Base-by-base conservation (phyloP, 2,113 vertebrate genomes). In the Serinus canaria region DNA sequence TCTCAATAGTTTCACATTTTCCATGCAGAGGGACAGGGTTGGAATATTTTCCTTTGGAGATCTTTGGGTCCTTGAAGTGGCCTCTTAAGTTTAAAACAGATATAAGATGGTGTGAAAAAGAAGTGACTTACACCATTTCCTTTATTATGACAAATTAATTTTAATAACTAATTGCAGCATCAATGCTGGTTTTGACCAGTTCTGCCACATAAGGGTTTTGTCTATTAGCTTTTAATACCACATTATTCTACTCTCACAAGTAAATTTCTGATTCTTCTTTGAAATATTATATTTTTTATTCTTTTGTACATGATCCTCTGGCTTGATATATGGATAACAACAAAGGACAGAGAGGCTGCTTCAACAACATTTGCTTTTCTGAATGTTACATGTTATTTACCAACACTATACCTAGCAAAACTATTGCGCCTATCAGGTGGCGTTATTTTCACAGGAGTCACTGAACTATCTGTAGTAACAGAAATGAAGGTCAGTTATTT, bases 1-100 rank as follows among this genome's bases (percentile, higher is more conserved):
- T 37, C 47, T 49, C 43, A 81, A 15, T 27, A 70, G 21, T 90
- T 90, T 81, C 72, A 85, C 67, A 69, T 87, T 96, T 96, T 97
- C 87, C 50, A 76, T 59, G 23, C 14, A 75, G 41, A 80, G 30
- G 39, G 28, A 53, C 0, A 0, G 27, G 4, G 27, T 43, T 84
- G 66, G 47, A 33, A 50, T 83, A 33, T 87, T 93, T 94, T 59
- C 19, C 21, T 90, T 62, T 47, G 24, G 89, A 84, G 19, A 68
- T 67, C 33, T 80, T 44, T 82, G 30, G 8, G 41, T 80, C 56
- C 82, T 87, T 92, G 76, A 83, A 95, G 25, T 79, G 52, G 35
- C 24, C 76, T 93, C 39, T 77, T 43, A 56, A 88, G 30, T 94
- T 92, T 85, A 68, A 94, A 92, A 63, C 35, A 90, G 27, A 85